Percentiles rank a stretch among this genome's conserved stretches.
Conservation (phyloP, 2,113 vertebrate genomes). For the Seriola dumerili region DNA sequence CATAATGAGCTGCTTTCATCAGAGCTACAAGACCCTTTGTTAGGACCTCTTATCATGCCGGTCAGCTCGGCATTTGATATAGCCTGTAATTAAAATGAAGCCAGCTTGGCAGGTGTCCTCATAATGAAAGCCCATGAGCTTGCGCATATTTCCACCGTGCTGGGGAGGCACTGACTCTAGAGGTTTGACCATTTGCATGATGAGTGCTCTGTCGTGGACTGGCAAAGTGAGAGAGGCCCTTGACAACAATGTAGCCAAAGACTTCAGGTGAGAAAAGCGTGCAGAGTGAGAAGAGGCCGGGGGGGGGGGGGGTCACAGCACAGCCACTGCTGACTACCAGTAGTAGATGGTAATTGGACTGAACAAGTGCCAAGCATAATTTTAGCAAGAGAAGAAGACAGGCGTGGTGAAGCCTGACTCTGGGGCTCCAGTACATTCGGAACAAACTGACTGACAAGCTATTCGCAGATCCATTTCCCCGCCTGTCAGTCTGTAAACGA, state of each 20-base stretch:
- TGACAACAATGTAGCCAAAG: conserved; percentile 11
- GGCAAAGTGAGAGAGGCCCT: conserved; percentile 16
- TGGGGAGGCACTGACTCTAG: conserved; percentile 37
- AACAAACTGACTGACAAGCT: conserved; percentile 49
- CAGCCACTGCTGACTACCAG: conserved; percentile 17
- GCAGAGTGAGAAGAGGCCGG: not conserved
- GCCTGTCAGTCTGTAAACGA: conserved; percentile 47
- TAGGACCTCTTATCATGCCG: conserved; percentile 35
- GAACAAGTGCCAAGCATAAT: conserved; percentile 69
- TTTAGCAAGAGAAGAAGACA: conserved; percentile 38
- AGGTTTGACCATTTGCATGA: conserved; percentile 51
- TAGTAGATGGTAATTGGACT: conserved; percentile 65
- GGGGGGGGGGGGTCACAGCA: not conserved
- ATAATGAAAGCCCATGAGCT: conserved; percentile 55
- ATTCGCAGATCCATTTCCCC: conserved; percentile 44
- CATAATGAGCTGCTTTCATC: conserved; percentile 34
- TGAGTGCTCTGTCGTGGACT: conserved; percentile 1
- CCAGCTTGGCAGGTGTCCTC: conserved; percentile 53
- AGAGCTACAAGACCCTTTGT: conserved; percentile 29
- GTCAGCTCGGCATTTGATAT: conserved; percentile 28
- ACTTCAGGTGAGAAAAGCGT: conserved; percentile 33
- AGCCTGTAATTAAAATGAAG: conserved; percentile 62
- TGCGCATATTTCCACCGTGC: conserved; percentile 27
- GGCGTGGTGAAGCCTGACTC: conserved; percentile 8
- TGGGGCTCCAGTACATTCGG: not conserved